Evolutionary conservation across 2,113 vertebrate species (phyloP).

Genomic region (Cyanoderma ruficeps): DNA sequence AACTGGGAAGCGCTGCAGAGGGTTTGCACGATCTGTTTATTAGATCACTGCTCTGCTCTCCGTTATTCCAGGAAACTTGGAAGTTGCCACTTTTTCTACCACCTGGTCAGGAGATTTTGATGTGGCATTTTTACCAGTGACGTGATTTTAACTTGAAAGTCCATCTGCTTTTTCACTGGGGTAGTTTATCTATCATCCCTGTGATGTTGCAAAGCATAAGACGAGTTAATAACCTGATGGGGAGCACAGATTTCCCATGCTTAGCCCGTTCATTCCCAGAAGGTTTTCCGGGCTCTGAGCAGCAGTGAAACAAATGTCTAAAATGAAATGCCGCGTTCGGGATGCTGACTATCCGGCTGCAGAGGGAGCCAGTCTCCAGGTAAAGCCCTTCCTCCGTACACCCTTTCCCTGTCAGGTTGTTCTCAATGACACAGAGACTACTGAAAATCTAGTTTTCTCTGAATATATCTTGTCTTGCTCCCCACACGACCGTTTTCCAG

Average conservation of each 20-base stretch:
- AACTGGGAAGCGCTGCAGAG: fast-evolving
- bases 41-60: not conserved
- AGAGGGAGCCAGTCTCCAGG: slow-evolving; percentile 49
- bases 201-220: fast-evolving
- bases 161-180: not conserved
- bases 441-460: not conserved
- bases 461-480: not conserved
- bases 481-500: not conserved
- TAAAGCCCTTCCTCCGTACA: not conserved
- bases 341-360: not conserved
- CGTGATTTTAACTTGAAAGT: not conserved
- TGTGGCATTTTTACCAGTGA: not conserved
- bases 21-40: fast-evolving
- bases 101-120: not conserved
- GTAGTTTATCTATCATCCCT: not conserved
- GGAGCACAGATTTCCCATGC: not conserved
- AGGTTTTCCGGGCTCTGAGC: not conserved
- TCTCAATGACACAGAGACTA: not conserved
- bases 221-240: not conserved
- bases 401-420: not conserved
- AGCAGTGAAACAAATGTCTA: not conserved
- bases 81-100: not conserved
- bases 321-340: fast-evolving
- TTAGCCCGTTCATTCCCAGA: not conserved
- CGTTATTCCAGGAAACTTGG: not conserved